A percentile compares a stretch with the other conserved stretches of the same genome.
Conservation (phyloP, 2,113 vertebrate species). For the Oncorhynchus nerka region DNA sequence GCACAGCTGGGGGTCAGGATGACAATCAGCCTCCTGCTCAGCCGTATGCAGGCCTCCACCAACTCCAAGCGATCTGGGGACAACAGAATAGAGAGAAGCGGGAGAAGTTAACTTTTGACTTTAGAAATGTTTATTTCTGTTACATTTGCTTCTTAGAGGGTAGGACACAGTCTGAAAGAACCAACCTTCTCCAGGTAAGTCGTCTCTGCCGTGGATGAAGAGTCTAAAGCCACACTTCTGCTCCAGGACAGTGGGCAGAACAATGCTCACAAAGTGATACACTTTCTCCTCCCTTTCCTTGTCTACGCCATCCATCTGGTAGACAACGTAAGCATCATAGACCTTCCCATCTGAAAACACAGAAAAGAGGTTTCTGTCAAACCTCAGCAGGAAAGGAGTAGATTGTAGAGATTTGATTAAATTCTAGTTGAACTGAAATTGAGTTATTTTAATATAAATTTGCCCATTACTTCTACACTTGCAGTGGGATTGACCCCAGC, state of each 20-base stretch:
- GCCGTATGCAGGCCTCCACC: constrained; percentile 56
- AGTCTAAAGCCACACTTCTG: constrained; percentile 32
- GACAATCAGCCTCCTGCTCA: constrained; percentile 71
- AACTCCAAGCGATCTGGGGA: constrained; percentile 61
- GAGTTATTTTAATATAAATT: not conserved
- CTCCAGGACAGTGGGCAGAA: constrained; percentile 27
- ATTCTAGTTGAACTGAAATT: too few relatives aligned
- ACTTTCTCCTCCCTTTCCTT: constrained; percentile 10
- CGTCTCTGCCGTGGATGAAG: constrained; percentile 38
- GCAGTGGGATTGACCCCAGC: not conserved
- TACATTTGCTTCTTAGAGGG: not conserved
- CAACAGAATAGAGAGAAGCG: not conserved
- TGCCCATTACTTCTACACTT: not conserved
- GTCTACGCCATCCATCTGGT: constrained; percentile 11
- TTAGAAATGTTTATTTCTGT: not conserved
- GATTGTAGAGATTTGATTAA: too few relatives aligned
- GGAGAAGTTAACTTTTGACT: not conserved
- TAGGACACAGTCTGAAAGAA: not conserved
- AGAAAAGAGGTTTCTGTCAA: not conserved
- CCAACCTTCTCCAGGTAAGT: constrained; percentile 37
- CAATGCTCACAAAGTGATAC: not conserved
- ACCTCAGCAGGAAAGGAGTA: too few relatives aligned
- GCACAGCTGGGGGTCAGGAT: constrained; percentile 55
- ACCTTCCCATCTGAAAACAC: constrained; percentile 33
- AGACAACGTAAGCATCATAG: constrained; percentile 40